phyloP scores from a whole-genome alignment of 2,113 vertebrate genomes.

The Arothron firmamentum region DNA sequence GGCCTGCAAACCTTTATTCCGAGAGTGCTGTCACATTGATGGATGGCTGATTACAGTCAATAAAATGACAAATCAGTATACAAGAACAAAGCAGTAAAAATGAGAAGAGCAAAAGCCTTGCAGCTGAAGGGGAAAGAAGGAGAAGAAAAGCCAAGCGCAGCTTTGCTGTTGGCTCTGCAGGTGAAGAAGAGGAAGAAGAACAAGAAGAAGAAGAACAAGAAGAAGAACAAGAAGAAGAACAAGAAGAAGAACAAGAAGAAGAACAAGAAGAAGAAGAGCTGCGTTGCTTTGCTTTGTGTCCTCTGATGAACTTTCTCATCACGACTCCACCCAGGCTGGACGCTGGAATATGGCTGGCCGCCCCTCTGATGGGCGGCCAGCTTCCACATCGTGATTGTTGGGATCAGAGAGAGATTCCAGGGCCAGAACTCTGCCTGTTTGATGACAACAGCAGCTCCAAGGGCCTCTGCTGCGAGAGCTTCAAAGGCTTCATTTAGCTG shows the following conservation, averaged over 20 bases:
- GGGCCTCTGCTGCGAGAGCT: conserved; percentile 51
- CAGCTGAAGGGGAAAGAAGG: neutral
- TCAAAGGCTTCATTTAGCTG: conserved; percentile 71
- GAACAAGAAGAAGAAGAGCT: conserved; percentile 30
- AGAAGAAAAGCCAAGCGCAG: conserved; percentile 28
- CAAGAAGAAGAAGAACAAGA: no score
- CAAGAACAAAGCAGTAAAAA: conserved; percentile 47
- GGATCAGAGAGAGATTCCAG: conserved; percentile 76
- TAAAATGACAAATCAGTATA: conserved; percentile 74
- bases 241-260: conserved; percentile 44
- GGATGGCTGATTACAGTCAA: conserved; percentile 81
- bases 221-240: no score
- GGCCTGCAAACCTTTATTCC: conserved; percentile 82
- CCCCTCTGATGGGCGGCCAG: conserved; percentile 73
- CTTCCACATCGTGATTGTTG: conserved; percentile 70
- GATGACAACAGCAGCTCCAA: conserved; percentile 66
- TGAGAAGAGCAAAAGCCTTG: neutral
- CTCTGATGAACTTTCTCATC: conserved; percentile 78
- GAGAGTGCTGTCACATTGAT: conserved; percentile 83
- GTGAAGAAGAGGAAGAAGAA: conserved; percentile 44
- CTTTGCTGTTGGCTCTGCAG: conserved; percentile 16
- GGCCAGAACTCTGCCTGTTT: conserved; percentile 62
- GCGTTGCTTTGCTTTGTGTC: conserved; percentile 64
- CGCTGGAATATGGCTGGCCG: conserved; percentile 74
- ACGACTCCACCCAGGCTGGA: conserved; percentile 67